Percentiles rank a stretch among this genome's conserved stretches.
These are phyloP conservation scores for Serinus canaria DNA, from an alignment of 2,113 vertebrate genomes.

Conservation along the genomic window DNA sequence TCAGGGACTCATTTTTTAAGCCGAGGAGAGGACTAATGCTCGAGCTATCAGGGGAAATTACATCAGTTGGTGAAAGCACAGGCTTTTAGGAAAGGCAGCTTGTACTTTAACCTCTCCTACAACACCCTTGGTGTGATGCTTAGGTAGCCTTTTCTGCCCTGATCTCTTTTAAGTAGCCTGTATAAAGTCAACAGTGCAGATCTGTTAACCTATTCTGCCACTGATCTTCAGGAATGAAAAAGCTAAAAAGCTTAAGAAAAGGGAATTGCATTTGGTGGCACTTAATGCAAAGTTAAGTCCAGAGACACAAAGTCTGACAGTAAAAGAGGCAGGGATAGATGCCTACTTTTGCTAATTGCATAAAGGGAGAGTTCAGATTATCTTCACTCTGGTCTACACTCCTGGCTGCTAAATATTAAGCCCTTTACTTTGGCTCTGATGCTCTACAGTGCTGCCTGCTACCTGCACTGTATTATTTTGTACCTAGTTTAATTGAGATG, in stretches of 20 bases:
- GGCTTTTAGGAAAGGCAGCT: neutral
- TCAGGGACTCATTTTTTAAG: slow-evolving; percentile 5
- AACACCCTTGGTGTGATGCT: neutral
- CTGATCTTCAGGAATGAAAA: neutral
- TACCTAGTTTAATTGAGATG: neutral
- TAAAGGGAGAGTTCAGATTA: neutral
- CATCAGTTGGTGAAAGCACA: neutral
- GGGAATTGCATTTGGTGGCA: neutral
- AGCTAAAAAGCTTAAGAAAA: neutral
- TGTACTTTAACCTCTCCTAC: neutral
- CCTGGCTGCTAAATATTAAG: neutral
- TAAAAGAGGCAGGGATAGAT: neutral
- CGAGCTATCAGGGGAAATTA: neutral
- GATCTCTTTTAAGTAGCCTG: neutral
- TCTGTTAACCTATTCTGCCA: neutral
- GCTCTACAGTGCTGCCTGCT: neutral
- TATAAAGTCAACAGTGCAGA: neutral
- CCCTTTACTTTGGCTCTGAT: neutral
- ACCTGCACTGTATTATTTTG: neutral
- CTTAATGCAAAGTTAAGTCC: neutral
- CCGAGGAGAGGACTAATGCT: neutral
- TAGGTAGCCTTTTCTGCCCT: neutral
- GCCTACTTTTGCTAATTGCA: neutral
- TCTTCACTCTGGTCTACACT: neutral
- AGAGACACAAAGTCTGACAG: neutral